A percentile compares a stretch with the other conserved stretches of the same genome.
Conservation (phyloP, 2,113 vertebrate species). For the Corynorhinus townsendii region DNA sequence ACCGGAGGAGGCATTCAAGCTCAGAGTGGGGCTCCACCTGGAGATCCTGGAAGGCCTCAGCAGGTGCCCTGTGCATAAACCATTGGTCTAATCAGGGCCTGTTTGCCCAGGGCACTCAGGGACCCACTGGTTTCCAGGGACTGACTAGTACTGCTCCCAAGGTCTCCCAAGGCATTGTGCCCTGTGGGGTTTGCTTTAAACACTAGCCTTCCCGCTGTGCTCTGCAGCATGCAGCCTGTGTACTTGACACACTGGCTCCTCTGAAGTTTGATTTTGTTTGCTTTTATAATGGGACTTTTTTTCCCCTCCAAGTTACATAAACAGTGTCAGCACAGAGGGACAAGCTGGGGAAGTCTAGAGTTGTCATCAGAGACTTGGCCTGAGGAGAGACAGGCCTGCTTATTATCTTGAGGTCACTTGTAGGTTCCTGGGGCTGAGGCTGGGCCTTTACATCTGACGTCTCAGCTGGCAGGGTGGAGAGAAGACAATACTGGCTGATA, state of each 20-base stretch:
- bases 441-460: neutral
- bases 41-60: constrained; percentile 39
- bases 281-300: constrained; percentile 5
- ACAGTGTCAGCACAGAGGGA: neutral
- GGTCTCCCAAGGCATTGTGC: neutral
- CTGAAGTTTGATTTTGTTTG: neutral
- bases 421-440: neutral
- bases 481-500: neutral
- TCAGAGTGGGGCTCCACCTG: constrained; percentile 8
- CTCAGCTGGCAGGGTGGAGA: neutral
- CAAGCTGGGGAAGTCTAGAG: neutral
- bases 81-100: constrained; percentile 48
- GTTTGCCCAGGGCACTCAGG: constrained; percentile 54
- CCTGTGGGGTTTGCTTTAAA: neutral
- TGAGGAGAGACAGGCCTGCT: accelerated
- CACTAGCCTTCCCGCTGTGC: neutral
- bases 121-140: neutral
- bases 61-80: constrained; percentile 31
- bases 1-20: neutral
- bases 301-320: neutral
- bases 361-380: neutral
- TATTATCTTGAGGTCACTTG: neutral
- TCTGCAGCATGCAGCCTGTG: neutral
- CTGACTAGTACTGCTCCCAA: neutral
- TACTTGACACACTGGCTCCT: neutral